These are phyloP conservation scores for Aphaenogaster ashmeadi DNA, from an alignment of 1,140 invertebrate genomes.

Conservation along the genomic window DNA sequence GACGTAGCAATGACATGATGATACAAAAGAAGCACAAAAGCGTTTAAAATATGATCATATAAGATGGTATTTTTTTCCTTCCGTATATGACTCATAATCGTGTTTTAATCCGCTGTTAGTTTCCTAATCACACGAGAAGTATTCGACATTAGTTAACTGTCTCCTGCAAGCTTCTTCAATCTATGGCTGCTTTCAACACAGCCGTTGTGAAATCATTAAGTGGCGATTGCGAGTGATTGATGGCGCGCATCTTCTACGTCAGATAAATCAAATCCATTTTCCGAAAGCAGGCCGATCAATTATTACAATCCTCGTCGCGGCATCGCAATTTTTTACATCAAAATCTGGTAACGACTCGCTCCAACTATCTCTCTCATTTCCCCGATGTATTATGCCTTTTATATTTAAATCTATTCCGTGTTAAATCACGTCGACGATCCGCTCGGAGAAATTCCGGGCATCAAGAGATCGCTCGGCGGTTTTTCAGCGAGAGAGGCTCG, in stretches of 20 bases:
- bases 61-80: not conserved
- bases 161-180: not conserved
- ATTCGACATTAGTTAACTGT: not conserved
- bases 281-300: not conserved
- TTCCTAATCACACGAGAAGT: not conserved
- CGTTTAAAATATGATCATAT: not conserved
- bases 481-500: conserved; percentile 24
- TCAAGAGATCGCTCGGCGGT: not conserved
- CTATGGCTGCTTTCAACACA: not conserved
- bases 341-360: not conserved
- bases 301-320: not conserved
- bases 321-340: too few relatives aligned
- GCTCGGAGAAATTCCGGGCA: not conserved
- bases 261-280: not conserved
- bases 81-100: not conserved
- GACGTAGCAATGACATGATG: not conserved
- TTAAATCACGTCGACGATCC: not conserved
- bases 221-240: not conserved
- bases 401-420: not conserved
- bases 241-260: not conserved
- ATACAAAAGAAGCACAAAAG: not conserved
- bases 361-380: not conserved
- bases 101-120: not conserved
- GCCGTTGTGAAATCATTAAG: not conserved
- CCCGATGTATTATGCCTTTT: not conserved